Base-by-base conservation (phyloP, 2,797 vertebrate genomes). In the Kryptolebias ocellatus region DNA sequence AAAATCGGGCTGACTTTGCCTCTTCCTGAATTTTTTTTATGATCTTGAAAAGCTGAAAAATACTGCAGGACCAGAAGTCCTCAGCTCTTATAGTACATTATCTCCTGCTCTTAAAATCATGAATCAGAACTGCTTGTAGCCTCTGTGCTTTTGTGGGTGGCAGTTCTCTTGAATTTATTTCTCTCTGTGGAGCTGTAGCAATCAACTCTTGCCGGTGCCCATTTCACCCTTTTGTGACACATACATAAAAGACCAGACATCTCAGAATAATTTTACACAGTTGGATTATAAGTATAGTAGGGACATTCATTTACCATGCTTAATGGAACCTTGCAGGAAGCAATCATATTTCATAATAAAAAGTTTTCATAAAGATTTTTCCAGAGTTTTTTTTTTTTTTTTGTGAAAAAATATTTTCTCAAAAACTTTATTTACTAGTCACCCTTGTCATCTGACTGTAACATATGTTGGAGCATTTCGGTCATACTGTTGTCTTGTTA, bases 221-320 rank as follows among this genome's bases (percentile, higher is more conserved):
- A 51, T 61, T 74, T 57, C 57, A 53, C 17, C 17, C 37, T 70
- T 82, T 80, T 82, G 68, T 80, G 64, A 80, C 60, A 54, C 68
- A 16, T 17, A 27, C 49, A 85, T 78, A 87, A 89, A 87, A 87
- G 75, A 60, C 62, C 72, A 65, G 50, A 52, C 72, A 68, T 72
- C 55, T 53, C 58, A 78, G 81, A 85, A 86, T 88, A 85, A 89
- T 89, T 90, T 80, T 84, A 86, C 91, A 89, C 83, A 89, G 72
- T 77, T 68, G 76, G 81, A 92, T 90, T 84, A 77, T 83, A 87
- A 76, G 89, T 76, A 84, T 68, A 72, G 39, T 59, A 53, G 71
- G 70, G 64, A 83, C 83, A 67, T 20, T 64, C 11, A 45, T 68
- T 80, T 71, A 78, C 61, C 66, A 69, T 80, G 64, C 81, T 86